Evolutionary conservation across 1,140 invertebrate genomes (phyloP).

Genomic region (Rhynchophorus ferrugineus): DNA sequence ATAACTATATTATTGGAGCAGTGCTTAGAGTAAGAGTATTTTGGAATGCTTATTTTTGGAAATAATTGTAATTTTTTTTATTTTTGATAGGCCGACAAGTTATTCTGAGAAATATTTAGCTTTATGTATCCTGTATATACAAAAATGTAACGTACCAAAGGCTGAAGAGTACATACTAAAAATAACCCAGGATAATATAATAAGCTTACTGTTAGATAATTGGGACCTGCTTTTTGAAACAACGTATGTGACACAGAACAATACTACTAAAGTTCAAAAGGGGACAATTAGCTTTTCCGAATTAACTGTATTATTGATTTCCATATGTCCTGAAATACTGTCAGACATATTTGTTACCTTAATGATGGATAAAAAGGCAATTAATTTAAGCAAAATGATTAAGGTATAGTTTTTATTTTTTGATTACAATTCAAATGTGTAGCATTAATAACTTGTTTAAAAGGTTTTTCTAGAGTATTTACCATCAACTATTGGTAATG

Average conservation of each 20-base stretch:
- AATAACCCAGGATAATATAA: conserved; percentile 39
- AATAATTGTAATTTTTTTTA: too few species aligned
- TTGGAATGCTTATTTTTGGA: neutral
- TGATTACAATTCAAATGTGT: neutral
- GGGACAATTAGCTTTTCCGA: conserved; percentile 48
- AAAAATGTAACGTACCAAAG: conserved; percentile 45
- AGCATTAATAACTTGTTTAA: conserved; percentile 10
- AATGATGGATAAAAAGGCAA: conserved; percentile 41
- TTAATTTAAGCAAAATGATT: conserved; percentile 47
- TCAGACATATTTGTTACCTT: conserved; percentile 42
- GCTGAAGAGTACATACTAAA: conserved; percentile 43
- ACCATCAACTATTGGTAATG: conserved; percentile 49
- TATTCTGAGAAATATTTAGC: conserved; percentile 40
- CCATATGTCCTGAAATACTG: conserved; percentile 42
- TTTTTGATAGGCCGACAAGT: conserved; percentile 7
- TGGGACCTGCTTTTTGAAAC: conserved; percentile 49
- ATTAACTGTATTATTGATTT: conserved; percentile 47
- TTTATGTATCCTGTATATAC: conserved; percentile 46
- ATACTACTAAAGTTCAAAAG: conserved; percentile 26
- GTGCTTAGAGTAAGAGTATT: conserved; percentile 24
- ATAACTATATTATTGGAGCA: conserved; percentile 42
- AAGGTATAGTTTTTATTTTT: conserved; percentile 34
- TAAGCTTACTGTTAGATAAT: conserved; percentile 40
- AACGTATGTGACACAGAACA: conserved; percentile 34
- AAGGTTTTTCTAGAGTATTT: conserved; percentile 51